Conservation (phyloP, 1,140 invertebrate genomes). For the Trachymyrmex cornetzi region DNA sequence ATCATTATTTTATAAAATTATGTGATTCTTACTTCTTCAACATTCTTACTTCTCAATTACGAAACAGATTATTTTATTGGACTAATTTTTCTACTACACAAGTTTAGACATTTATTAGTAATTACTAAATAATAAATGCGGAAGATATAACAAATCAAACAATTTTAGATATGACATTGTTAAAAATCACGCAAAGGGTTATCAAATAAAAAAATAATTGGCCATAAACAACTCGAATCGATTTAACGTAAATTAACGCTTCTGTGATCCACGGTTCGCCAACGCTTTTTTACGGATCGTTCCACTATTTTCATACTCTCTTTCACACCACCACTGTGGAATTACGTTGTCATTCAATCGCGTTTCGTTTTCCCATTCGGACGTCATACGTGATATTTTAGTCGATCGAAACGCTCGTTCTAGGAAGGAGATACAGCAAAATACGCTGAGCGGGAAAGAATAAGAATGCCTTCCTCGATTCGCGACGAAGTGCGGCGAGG, state of each 20-base stretch:
- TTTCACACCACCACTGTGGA: not conserved
- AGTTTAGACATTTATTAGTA: not conserved
- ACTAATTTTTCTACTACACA: not conserved
- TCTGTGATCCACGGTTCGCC: not conserved
- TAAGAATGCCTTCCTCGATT: constrained; percentile 7
- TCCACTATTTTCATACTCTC: constrained; percentile 32
- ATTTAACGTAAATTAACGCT: constrained; percentile 36
- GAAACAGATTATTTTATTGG: not conserved
- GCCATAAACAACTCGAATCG: not conserved
- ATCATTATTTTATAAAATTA: not conserved
- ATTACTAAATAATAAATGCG: constrained; percentile 6
- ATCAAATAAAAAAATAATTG: not conserved
- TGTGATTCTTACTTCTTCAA: not conserved
- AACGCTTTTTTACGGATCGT: constrained; percentile 4
- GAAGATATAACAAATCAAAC: not conserved
- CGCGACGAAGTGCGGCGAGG: not conserved
- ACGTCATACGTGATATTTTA: constrained; percentile 41
- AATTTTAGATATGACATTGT: not conserved
- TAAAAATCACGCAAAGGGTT: not conserved
- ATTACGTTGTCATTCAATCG: constrained; percentile 43
- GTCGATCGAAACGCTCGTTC: constrained; percentile 20
- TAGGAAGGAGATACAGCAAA: not conserved
- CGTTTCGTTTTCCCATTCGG: constrained; percentile 20
- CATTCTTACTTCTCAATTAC: not conserved
- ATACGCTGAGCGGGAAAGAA: constrained; percentile 30